Base-by-base conservation (phyloP, 1,140 invertebrate genomes). In the Drosophila santomea region DNA sequence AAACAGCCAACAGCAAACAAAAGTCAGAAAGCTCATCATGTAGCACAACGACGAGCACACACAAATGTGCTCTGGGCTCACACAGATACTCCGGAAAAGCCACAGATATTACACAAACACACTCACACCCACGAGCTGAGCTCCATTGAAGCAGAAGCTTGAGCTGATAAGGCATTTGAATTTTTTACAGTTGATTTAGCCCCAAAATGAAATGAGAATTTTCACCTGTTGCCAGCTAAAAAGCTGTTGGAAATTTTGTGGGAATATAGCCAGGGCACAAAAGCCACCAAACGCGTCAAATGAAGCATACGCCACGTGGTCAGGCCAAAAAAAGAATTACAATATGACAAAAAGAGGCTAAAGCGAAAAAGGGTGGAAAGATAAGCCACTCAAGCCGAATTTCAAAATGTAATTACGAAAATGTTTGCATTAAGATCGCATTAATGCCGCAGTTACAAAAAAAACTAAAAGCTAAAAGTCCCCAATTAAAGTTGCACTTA, bases 151-250 rank as follows among this genome's bases (percentile, higher is more conserved):
- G 74, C 76, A 73, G 76, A 78, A 78, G 75, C 74, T 54, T 58
- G 71, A 71, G 76, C 76, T 73, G 76, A 78, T 78, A 78, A 78
- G 68, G 75, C 76, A 78, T 78, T 78, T 78, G 74, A 78, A 78
- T 78, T 78, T 78, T 78, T 78, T 43, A 78, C 76, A 78, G 60
- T 78, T 78, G 76, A 78, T 78, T 78, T 78, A 78, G 59, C 61
- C 68, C 66, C 66, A 64, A 78, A 78, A 75, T 59, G 73, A 64
- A 62, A 78, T 66, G 68, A 73, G 68, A 51, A 66, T 73, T 78
- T 63, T 62, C 66, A 78, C 76, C 76, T 78, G 76, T 78, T 78
- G 76, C 60, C 58, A 45, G 51, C 50, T 51, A 44, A 63, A 58
- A 78, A 44, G 74, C 73, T 74, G 59, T 67, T 39, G 56, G 50